A percentile compares a stretch with the other conserved stretches of the same genome.
phyloP scores from a whole-genome alignment of 2,888 invertebrate genomes.

The Eurois occulta region DNA sequence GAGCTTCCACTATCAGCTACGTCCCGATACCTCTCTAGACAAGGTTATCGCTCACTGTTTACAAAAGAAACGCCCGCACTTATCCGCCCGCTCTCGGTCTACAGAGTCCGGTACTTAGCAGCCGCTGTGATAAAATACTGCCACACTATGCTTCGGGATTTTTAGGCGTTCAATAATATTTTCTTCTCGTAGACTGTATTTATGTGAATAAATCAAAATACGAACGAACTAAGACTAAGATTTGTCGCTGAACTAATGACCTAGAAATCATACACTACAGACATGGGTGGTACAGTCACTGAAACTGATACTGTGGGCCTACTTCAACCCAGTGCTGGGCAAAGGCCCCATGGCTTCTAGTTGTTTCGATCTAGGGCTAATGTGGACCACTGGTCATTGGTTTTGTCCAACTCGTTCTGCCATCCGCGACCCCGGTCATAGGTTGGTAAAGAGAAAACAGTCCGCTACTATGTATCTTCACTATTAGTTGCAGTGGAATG shows the following conservation, averaged over 20 bases:
- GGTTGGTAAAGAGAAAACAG: not conserved
- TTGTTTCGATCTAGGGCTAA: not conserved
- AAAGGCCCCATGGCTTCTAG: no score
- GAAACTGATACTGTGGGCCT: no score
- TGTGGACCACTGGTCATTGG: not conserved
- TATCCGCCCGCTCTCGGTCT: not conserved
- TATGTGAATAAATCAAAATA: not conserved
- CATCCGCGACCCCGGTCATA: not conserved
- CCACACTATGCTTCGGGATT: no score
- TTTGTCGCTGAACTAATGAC: not conserved
- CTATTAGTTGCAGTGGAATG: not conserved
- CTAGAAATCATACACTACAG: not conserved
- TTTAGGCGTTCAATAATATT: not conserved
- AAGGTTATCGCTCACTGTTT: slow-evolving; percentile 24
- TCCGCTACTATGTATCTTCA: not conserved
- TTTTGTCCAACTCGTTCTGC: not conserved
- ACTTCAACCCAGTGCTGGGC: no score
- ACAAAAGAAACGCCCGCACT: slow-evolving; percentile 13
- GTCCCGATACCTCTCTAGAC: not conserved
- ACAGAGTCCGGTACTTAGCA: not conserved
- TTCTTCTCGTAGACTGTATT: not conserved
- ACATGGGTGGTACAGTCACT: not conserved
- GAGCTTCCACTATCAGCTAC: not conserved
- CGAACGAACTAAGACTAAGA: not conserved
- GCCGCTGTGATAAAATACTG: slow-evolving; percentile 3